A percentile compares a stretch with the other conserved stretches of the same genome.
Evolutionary conservation across 2,888 invertebrate genomes (phyloP).

Genomic region (Stenolophus ochropezus): DNA sequence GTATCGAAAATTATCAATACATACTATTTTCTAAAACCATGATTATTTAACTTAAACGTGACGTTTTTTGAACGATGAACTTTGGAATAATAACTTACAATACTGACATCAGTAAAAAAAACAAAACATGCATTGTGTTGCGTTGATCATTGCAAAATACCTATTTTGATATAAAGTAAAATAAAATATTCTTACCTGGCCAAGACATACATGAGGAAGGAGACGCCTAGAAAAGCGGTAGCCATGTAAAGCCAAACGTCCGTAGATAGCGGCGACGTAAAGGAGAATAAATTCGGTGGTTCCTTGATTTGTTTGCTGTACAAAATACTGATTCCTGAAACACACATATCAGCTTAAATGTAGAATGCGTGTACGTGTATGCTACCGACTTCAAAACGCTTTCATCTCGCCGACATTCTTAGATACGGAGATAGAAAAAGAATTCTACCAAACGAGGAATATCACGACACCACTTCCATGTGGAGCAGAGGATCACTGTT

Average conservation of each 20-base stretch:
- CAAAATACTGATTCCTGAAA: slow-evolving; percentile 87
- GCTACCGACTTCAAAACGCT: background rate
- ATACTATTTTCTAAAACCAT: too few relatives aligned
- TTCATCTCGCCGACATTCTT: slow-evolving; percentile 2
- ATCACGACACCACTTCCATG: too few relatives aligned
- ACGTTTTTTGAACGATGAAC: too few relatives aligned
- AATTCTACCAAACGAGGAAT: background rate
- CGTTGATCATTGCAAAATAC: too few relatives aligned
- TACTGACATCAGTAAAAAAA: too few relatives aligned
- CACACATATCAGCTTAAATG: slow-evolving; percentile 4
- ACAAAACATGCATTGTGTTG: too few relatives aligned
- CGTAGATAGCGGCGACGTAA: slow-evolving; percentile 89
- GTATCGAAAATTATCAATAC: too few relatives aligned
- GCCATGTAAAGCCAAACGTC: slow-evolving; percentile 95
- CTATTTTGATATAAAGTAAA: background rate
- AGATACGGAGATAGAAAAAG: background rate
- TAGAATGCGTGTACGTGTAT: background rate
- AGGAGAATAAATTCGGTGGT: slow-evolving; percentile 90
- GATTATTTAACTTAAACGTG: too few relatives aligned
- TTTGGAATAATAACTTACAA: too few relatives aligned
- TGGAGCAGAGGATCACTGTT: too few relatives aligned
- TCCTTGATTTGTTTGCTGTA: slow-evolving; percentile 87
- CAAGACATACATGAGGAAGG: slow-evolving; percentile 86
- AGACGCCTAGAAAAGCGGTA: slow-evolving; percentile 88
- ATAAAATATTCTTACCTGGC: slow-evolving; percentile 73